Percentiles rank a stretch among this genome's conserved stretches.
Conservation (phyloP, 2,797 vertebrate species). For the Macroramphosus scolopax region DNA sequence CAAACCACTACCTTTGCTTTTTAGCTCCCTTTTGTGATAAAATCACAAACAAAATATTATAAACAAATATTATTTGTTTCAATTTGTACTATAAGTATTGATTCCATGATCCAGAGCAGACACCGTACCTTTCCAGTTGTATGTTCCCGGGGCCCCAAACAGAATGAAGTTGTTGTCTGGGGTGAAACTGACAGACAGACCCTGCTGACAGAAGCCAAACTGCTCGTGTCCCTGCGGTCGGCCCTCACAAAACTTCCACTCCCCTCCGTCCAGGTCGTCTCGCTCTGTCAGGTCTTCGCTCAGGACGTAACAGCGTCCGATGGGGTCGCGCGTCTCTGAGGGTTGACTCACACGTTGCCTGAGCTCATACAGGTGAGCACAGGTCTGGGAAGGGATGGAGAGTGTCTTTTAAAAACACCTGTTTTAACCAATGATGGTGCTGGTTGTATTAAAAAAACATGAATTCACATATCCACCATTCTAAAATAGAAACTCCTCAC, state of each 20-base stretch:
- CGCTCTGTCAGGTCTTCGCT: slow-evolving; percentile 86
- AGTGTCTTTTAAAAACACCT: neutral
- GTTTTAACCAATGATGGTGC: no score
- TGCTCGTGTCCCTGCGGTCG: slow-evolving; percentile 90
- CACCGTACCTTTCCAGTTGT: slow-evolving; percentile 95
- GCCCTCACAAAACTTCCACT: slow-evolving; percentile 96
- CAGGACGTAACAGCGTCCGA: slow-evolving; percentile 93
- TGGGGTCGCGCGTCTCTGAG: slow-evolving; percentile 89
- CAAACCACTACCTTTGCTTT: no score
- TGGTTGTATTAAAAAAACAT: no score
- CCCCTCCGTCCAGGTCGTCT: slow-evolving; percentile 90
- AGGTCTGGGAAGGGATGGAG: slow-evolving; percentile 75
- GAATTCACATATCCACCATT: no score
- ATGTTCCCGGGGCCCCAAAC: slow-evolving; percentile 92
- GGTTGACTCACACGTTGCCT: slow-evolving; percentile 85
- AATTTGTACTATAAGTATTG: no score
- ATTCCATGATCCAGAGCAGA: no score
- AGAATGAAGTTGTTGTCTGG: slow-evolving; percentile 90
- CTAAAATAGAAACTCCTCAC: no score
- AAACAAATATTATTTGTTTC: no score
- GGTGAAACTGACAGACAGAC: slow-evolving; percentile 89
- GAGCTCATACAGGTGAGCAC: slow-evolving; percentile 90
- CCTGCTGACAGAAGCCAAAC: slow-evolving; percentile 96
- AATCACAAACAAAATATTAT: no score
- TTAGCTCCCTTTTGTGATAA: no score